A percentile compares a stretch with the other conserved stretches of the same genome.
phyloP scores from a whole-genome alignment of 2,113 vertebrate genomes.

The Cettia cetti region DNA sequence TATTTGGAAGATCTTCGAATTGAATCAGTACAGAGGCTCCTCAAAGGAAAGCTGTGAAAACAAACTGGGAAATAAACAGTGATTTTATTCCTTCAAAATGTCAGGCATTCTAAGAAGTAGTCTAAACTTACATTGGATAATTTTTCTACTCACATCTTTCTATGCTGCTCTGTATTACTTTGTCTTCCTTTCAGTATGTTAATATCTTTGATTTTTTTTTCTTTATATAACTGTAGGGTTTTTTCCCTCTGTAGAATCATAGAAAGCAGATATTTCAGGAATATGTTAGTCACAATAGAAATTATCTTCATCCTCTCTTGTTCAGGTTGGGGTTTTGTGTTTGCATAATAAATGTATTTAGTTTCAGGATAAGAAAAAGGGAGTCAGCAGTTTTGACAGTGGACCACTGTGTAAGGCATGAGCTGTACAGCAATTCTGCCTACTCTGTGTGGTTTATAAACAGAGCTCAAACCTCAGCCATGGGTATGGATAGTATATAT shows the following conservation, averaged over 20 bases:
- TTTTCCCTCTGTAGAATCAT: background rate
- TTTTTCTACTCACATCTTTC: background rate
- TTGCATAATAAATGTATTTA: background rate
- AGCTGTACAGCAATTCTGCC: background rate
- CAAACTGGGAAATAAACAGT: background rate
- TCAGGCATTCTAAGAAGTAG: background rate
- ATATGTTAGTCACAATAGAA: background rate
- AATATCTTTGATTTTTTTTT: background rate
- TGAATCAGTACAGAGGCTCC: background rate
- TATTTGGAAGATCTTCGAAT: background rate
- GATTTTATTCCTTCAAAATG: background rate
- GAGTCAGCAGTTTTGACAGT: background rate
- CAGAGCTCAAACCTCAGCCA: background rate
- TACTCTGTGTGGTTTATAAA: background rate
- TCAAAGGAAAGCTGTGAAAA: conserved; percentile 2
- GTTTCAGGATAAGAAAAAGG: background rate
- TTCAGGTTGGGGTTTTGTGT: background rate
- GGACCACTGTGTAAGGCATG: background rate
- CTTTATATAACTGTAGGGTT: background rate
- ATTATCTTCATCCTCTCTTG: background rate
- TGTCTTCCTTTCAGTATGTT: background rate
- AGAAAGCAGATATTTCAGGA: background rate
- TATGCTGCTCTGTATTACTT: background rate
- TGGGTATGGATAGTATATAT: background rate
- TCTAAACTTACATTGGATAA: background rate